These are phyloP conservation scores for Trinectes maculatus DNA, from an alignment of 2,113 vertebrate species.

Conservation along the genomic window DNA sequence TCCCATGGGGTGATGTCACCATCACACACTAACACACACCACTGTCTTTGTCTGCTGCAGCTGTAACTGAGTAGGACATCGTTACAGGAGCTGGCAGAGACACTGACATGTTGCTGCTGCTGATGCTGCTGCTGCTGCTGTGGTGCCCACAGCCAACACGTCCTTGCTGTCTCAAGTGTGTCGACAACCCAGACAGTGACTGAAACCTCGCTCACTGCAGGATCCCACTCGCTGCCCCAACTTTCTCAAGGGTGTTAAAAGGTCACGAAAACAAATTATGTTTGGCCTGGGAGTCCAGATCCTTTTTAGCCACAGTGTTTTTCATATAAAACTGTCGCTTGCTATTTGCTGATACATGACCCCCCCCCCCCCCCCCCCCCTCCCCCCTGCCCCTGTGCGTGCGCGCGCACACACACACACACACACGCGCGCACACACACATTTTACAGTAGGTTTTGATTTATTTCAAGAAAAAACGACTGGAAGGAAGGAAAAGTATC, in stretches of 20 bases:
- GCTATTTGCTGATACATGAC: no score
- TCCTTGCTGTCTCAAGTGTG: slow-evolving; percentile 36
- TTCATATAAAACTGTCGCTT: no score
- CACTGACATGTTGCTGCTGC: slow-evolving; percentile 32
- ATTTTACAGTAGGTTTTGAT: no score
- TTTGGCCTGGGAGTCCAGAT: no score
- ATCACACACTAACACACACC: slow-evolving; percentile 39
- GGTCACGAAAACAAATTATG: no score
- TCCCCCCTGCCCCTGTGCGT: no score
- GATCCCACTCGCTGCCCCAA: slow-evolving; percentile 33
- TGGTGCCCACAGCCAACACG: slow-evolving; percentile 52
- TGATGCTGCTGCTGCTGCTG: slow-evolving; percentile 33
- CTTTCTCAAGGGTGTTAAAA: slow-evolving; percentile 17
- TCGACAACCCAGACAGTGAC: slow-evolving; percentile 33
- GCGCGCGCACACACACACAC: no score
- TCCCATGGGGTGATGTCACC: slow-evolving; percentile 33
- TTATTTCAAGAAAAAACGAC: slow-evolving; percentile 2
- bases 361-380: no score
- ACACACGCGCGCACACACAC: no score
- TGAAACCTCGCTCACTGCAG: slow-evolving; percentile 22
- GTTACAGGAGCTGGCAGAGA: slow-evolving; percentile 24
- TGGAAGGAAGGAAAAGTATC: slow-evolving; percentile 42
- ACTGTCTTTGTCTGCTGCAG: slow-evolving; percentile 49
- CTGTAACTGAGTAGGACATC: slow-evolving; percentile 16
- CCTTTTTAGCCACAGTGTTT: no score